Base-by-base conservation (phyloP, 2,888 invertebrate genomes). In the Hedychridium roseum region DNA sequence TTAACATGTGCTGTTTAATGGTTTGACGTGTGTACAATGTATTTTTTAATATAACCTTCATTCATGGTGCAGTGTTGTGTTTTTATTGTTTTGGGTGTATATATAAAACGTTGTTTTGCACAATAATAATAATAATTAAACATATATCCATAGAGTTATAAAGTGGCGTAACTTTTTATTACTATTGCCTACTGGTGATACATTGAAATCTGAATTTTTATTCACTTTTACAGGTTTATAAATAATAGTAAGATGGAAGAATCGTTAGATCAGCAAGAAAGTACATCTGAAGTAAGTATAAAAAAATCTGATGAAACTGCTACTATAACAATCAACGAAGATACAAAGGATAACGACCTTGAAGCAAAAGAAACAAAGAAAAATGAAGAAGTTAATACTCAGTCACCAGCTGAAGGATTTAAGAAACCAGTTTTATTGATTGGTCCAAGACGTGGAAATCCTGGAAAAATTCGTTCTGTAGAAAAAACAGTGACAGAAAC, bases 361-460 rank as follows among this genome's bases (percentile, higher is more conserved):
- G n/a, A 38, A n/a, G 21, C 4, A 9, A n/a, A 38, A 23, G 6
- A 20, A 15, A 21, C 21, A 7, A 21, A 5, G 21, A 6, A 38
- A 17, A 7, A 20, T 5, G 23, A 38, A 21, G 11, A 38, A 21
- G 6, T 6, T 38, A 6, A 23, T 12, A 11, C 11, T 31, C 4
- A 11, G 11, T 5, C 23, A 6, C 23, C 26, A 28, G 27, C 17
- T 28, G 39, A 21, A 6, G 31, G 39, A 7, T 75, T 75, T 44
- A 75, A 75, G 45, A 72, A 66, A 41, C 75, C 75, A 3, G 26
- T 44, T 6, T 40, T 68, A 16, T 21, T 73, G 18, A 64, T 72
- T 18, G 73, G 71, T 0, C 68, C 72, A 0, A 58, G 69, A 3
- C 63, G 66, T 28, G 67, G 64, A 26, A 68, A 67, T 48, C 49